Base-by-base conservation (phyloP, 2,888 invertebrate species). In the Bibio marci region DNA sequence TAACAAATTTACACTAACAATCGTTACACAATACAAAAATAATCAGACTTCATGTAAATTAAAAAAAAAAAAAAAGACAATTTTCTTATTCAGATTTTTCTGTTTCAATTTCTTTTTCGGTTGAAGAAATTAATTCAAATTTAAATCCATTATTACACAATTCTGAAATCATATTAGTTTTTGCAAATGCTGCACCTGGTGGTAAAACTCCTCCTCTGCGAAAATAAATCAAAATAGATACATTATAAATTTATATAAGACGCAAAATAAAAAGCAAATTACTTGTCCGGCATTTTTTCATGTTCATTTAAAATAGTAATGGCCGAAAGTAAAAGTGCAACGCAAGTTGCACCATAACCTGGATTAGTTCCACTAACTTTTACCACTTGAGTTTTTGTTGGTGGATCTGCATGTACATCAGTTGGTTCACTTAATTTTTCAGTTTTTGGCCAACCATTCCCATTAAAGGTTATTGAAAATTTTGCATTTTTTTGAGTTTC, bases 151-250 rank as follows among this genome's bases (percentile, higher is more conserved):
- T 73, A 37, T 79, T 72, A 41, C 71, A 67, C 15, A 95, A 66
- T 44, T 79, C 71, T 26, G 80, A 68, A 43, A 90, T 72, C 17
- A 92, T 63, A 19, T 69, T 70, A 0, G 94, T 91, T 45, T 86
- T 73, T 1, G 67, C 67, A 63, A 94, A 95, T 1, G 88, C 90
- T 11, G 76, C 76, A 2, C 79, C 91, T 1, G 94, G 86, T 1
- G 92, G 70, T 41, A 79, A 66, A 2, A 94, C 91, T 11, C 94
- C 94, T 27, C 88, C 88, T 10, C 83, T 86, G 60, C 41, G 69
- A 64, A 45, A 18, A 33, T 14, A 37, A 14, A 30, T 6, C 4
- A 39, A 41, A 32, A 18, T 11, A 14, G 34, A 19, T n/a, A n/a
- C n/a, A n/a, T 31, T 22, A 22, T 10, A 15, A 31, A 27, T 22